Base-by-base conservation (phyloP, 1,140 invertebrate genomes). In the Bradynema listronoti region DNA sequence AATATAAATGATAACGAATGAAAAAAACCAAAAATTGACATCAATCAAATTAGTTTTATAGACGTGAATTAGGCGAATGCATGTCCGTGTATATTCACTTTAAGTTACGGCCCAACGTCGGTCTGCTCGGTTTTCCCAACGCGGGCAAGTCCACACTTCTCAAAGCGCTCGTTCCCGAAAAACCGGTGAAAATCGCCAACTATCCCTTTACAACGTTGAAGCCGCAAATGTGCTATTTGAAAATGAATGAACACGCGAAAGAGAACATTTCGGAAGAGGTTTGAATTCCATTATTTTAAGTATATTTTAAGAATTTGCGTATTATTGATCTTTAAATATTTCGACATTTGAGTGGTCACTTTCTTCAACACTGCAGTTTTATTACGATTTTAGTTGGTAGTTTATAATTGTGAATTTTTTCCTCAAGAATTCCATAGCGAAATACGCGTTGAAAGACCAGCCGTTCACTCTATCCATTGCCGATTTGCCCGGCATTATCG, bases 401-500 rank as follows among this genome's bases (percentile, higher is more conserved):
- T n/a, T n/a, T n/a, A n/a, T n/a, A n/a, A n/a, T n/a, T n/a, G n/a
- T n/a, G n/a, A n/a, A n/a, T n/a, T 14, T 7, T 11, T 5, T 1
- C 1, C 19, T 60, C 19, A 14, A n/a, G 1, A 34, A 11, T 43
- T 36, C 36, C 11, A 39, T 19, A 64, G 34, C 16, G 19, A 1
- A 36, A 63, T 50, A 45, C 11, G 36, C 11, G 36, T 33, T n/a
- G 3, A 24, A 11, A 7, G 58, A 61, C 7, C 14, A 50, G 4
- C 22, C 46, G 4, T 78, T 78, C 43, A 65, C 85, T 75, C 88
- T 95, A 41, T 85, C 85, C 0, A 82, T 93, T 66, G 91, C 91
- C 2, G 92, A 96, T 83, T 82, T 96, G 49, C 92, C 92, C 27
- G 92, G 91, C 22, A 80, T 96, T 0, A 92, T 96, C 63, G 91